A percentile compares a stretch with the other conserved stretches of the same genome.
Evolutionary conservation across 92 coral and sea anemone species (phyloP).

Genomic region (Diadumene lineata): DNA sequence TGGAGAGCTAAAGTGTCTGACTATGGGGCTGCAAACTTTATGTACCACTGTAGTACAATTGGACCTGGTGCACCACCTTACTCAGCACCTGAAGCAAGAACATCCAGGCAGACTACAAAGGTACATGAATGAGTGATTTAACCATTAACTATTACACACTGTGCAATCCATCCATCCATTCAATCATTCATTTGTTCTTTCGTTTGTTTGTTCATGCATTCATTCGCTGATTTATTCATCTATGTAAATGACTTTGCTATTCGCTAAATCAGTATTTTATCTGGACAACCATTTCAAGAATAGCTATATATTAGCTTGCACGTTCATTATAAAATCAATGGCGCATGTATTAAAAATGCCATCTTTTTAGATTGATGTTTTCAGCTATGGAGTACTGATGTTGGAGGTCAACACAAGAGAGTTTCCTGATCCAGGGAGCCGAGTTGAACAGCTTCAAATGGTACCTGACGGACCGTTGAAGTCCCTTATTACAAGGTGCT

Average conservation of each 20-base stretch:
- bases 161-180: too few species aligned
- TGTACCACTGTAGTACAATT: conserved; percentile 59
- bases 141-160: too few species aligned
- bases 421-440: conserved; percentile 59
- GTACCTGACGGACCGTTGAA: conserved; percentile 47
- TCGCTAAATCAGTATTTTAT: too few species aligned
- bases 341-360: too few species aligned
- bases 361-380: conserved; percentile 67
- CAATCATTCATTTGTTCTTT: too few species aligned
- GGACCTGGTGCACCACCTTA: conserved; percentile 71
- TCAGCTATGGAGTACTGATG: conserved; percentile 76
- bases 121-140: too few species aligned
- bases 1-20: conserved; percentile 79
- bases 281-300: too few species aligned
- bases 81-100: conserved; percentile 72
- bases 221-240: too few species aligned
- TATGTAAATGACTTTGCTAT: too few species aligned
- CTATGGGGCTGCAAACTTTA: conserved; percentile 74
- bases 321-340: too few species aligned
- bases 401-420: conserved; percentile 72
- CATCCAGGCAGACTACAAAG: conserved; percentile 76
- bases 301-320: too few species aligned
- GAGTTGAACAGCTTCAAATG: conserved; percentile 57
- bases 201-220: too few species aligned
- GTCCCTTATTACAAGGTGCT: conserved; percentile 51